Evolutionary conservation across 2,113 vertebrate genomes (phyloP), one percentile per base, ranked within the genome.

Genomic region (Acanthochromis polyacanthus): DNA sequence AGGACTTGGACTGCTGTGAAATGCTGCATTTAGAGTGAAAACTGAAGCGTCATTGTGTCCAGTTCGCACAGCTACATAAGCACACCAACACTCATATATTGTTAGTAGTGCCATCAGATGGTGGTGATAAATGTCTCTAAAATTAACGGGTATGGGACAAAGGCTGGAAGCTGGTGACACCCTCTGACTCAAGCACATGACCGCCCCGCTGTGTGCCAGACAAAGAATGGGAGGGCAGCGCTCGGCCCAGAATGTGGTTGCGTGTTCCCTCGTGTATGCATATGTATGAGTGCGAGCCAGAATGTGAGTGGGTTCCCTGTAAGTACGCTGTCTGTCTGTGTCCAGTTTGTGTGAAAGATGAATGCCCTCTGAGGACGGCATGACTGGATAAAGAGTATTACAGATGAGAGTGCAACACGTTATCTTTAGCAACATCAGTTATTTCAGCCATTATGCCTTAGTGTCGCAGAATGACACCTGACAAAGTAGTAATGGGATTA

Each of bases 181-280:
- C 82, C 92, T 86, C 87, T 70, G 86, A 79, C 82, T 80, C 68
- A 66, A 81, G 53, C 93, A 92, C 87, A 89, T 91, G 90, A 90
- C 81, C 67, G 75, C 55, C 60, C 83, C 25, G 74, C 82, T 88
- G 84, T 58, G 70, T 78, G 82, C 53, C 71, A 84, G 83, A 90
- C 85, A 86, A 88, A 89, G 79, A 73, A 87, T 67, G 83, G 75
- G 70, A 66, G 40, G 73, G 64, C 75, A 84, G 89, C 62, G 76
- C 75, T 79, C 62, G 48, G 74, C 83, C 82, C 88, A 71, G 86
- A 38, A 55, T 79, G 83, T 55, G 50, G 59, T 82, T 64, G 78
- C 32, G 67, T 73, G 79, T 81, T 62, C 63, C 58, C 40, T 70
- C 58, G 59, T 52, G 53, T 66, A 75, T 87, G 89, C 82, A 91